Base-by-base conservation (phyloP, 2,888 invertebrate genomes). In the Trissoscelio sp. region DNA sequence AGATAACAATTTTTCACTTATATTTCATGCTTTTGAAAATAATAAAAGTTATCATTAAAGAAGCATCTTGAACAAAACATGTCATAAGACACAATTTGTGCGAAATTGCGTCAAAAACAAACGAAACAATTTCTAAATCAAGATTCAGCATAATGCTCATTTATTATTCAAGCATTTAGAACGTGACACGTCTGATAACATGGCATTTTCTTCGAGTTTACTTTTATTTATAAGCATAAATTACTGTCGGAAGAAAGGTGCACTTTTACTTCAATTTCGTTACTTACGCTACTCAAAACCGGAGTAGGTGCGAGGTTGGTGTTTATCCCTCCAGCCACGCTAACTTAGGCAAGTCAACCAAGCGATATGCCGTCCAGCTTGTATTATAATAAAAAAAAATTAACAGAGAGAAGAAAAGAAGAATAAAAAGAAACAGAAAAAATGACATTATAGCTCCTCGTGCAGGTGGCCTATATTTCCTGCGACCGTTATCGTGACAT, bases 391-490 rank as follows among this genome's bases (percentile, higher is more conserved):
- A n/a, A n/a, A n/a, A 34, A 55, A 64, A 74, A 64, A 46, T 44
- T 12, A 20, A 18, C 57, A 24, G 42, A 18, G 20, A 28, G 6
- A 20, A 28, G 4, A n/a, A 20, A 18, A 42, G 24, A 16, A 51
- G 46, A 53, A 42, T 5, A 64, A n/a, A n/a, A n/a, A n/a, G n/a
- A n/a, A n/a, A n/a, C n/a, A n/a, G n/a, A n/a, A n/a, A n/a, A n/a
- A n/a, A 28, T 20, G 64, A 34, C 34, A 64, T 48, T 46, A 57
- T 66, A 55, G 57, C 24, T 66, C 14, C 39, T 42, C 22, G 60
- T 58, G 77, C 77, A 53, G 58, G 53, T 78, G 78, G 78, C 64
- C 78, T 62, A 78, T 70, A 70, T 78, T 70, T 70, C 12, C 46
- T 24, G 64, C 62, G 37, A 44, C 72, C 66, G 72, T 79, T 70